Base-by-base conservation (phyloP, 2,797 vertebrate species). In the Malacoctenus gilli region DNA sequence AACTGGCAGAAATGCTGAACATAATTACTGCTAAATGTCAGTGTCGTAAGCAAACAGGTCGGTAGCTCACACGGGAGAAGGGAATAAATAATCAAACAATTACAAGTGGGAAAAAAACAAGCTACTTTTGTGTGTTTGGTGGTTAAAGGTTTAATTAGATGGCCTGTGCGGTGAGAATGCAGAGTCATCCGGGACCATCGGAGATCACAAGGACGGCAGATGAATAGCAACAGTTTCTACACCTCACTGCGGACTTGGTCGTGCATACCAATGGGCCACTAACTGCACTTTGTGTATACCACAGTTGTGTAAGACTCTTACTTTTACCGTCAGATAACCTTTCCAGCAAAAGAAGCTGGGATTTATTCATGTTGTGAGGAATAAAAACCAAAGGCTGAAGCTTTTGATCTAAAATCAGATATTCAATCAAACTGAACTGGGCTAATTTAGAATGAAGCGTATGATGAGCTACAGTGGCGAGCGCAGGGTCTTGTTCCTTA, bases 141-240 rank as follows among this genome's bases (percentile, higher is more conserved):
- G 62, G 50, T 64, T 69, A 63, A 67, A 52, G 56, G 56, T 80
- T 81, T 72, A 79, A 85, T 82, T 72, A 65, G 72, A 63, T 61
- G 48, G 67, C 36, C 34, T 66, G 69, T 78, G 69, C 72, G 72
- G 71, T 66, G 68, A 77, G 65, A 83, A 80, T 62, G 43, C 56
- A 68, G 52, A 69, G 72, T 79, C 84, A 84, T 83, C 82, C 79
- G 80, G 74, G 77, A 80, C 75, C 59, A 70, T 75, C 59, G 64
- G 77, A 88, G 75, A 85, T 86, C 66, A 84, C 59, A 84, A 80
- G 56, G 53, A 79, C 36, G n/a, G 78, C 70, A 75, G 84, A 85
- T 79, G 81, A 86, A 84, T 66, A 78, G 68, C 73, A 84, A 80
- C 73, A 79, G 72, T 85, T 83, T 75, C 73, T 68, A 65, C 69